Evolutionary conservation across 2,797 vertebrate genomes (phyloP).

Genomic region (Melanotaenia parkinsoni): DNA sequence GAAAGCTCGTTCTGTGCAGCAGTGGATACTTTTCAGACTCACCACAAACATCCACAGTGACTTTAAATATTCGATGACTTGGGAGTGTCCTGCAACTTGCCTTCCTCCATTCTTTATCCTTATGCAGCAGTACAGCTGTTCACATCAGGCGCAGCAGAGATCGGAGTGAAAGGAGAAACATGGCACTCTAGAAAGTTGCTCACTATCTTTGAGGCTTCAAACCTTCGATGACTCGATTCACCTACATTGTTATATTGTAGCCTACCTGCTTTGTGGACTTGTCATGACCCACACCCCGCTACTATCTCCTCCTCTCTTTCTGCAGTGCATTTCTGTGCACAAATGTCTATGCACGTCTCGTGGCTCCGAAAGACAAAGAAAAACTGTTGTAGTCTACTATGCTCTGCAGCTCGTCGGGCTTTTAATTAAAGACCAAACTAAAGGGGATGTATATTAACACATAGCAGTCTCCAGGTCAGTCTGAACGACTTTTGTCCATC

Average conservation of each 20-base stretch:
- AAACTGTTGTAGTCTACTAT: slow-evolving; percentile 40
- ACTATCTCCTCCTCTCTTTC: slow-evolving; percentile 51
- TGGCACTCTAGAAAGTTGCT: slow-evolving; percentile 45
- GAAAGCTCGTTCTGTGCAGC: not conserved
- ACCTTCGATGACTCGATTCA: slow-evolving; percentile 10
- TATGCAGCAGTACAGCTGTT: slow-evolving; percentile 36
- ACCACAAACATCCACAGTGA: slow-evolving; percentile 44
- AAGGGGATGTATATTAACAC: slow-evolving; percentile 6
- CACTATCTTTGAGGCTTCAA: not conserved
- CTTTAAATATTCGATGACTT: slow-evolving; percentile 68
- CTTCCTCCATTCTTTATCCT: slow-evolving; percentile 41
- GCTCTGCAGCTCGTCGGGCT: slow-evolving; percentile 23
- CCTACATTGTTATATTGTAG: slow-evolving; percentile 12
- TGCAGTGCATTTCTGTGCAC: slow-evolving; percentile 72
- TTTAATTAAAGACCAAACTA: slow-evolving; percentile 29
- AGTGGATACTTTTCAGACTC: slow-evolving; percentile 38
- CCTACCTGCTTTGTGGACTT: slow-evolving; percentile 28
- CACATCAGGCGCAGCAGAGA: slow-evolving; percentile 34
- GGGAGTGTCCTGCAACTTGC: slow-evolving; percentile 62
- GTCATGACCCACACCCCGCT: slow-evolving; percentile 48
- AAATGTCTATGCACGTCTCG: slow-evolving; percentile 64
- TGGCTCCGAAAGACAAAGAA: slow-evolving; percentile 69
- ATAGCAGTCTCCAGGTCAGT: slow-evolving; percentile 10
- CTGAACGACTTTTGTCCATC: slow-evolving; percentile 42
- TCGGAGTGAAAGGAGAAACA: not conserved